These are phyloP conservation scores for Columba janthina DNA, from an alignment of 2,113 vertebrate species.

Conservation along the genomic window DNA sequence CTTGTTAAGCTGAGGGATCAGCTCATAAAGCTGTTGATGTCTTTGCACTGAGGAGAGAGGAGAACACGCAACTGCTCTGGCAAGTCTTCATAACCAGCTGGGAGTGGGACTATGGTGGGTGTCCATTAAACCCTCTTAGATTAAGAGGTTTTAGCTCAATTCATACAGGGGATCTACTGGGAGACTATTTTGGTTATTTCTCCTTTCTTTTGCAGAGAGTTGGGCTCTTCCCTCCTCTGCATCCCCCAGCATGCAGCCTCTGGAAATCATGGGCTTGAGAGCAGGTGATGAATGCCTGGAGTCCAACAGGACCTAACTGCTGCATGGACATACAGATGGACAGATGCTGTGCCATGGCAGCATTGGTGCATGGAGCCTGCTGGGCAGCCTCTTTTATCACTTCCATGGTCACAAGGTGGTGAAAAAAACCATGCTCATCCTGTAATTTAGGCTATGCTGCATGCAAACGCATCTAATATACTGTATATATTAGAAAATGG, in stretches of 20 bases:
- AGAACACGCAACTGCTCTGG: neutral
- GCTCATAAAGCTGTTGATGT: neutral
- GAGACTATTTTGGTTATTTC: neutral
- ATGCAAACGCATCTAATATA: neutral
- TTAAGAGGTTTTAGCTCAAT: neutral
- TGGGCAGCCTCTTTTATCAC: neutral
- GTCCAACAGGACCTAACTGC: neutral
- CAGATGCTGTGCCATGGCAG: neutral
- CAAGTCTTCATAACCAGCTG: neutral
- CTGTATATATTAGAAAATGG: neutral
- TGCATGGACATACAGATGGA: rapidly evolving
- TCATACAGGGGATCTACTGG: neutral
- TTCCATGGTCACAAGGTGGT: neutral
- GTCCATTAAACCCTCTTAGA: neutral
- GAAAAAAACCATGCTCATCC: neutral
- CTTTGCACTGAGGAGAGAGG: neutral
- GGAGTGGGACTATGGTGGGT: neutral
- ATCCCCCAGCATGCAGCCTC: neutral
- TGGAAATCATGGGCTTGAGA: neutral
- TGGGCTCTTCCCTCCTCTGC: rapidly evolving
- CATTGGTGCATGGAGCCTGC: neutral
- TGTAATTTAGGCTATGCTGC: neutral
- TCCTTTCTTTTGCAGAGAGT: neutral
- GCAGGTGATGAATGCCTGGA: neutral
- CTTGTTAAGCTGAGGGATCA: neutral